Percentiles rank a stretch among this genome's conserved stretches.
phyloP scores from a whole-genome alignment of 1,140 invertebrate genomes.

The Magallana gigas region DNA sequence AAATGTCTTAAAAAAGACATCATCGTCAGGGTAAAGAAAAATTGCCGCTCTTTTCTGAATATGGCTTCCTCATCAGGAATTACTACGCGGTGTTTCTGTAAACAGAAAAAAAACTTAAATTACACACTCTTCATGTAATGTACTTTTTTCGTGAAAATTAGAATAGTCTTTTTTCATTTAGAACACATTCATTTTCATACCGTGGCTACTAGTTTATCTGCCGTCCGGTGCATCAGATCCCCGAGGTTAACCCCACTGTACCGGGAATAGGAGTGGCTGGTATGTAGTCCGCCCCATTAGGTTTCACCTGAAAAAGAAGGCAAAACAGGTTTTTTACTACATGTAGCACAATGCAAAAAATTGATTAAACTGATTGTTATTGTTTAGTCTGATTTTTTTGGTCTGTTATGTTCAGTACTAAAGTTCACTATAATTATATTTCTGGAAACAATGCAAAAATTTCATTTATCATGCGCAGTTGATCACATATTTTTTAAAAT shows the following conservation, averaged over 20 bases:
- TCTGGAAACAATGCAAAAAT: no score
- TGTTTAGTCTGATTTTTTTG: no score
- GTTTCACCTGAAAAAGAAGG: constrained; percentile 64
- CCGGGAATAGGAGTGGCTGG: constrained; percentile 88
- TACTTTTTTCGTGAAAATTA: background rate
- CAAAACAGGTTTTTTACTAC: no score
- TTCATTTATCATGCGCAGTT: no score
- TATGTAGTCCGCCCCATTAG: constrained; percentile 85
- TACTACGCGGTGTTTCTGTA: constrained; percentile 85
- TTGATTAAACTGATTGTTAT: no score
- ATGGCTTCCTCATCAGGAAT: constrained; percentile 84
- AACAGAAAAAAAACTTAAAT: background rate
- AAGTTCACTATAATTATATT: no score
- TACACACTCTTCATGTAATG: background rate
- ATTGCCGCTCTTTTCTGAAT: constrained; percentile 84
- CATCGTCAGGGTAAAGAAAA: constrained; percentile 87
- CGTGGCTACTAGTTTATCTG: constrained; percentile 83
- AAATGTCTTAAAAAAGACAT: constrained; percentile 78
- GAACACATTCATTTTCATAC: background rate
- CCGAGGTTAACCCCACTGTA: constrained; percentile 89
- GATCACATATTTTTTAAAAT: no score
- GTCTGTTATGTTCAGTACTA: no score
- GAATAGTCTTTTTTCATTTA: background rate
- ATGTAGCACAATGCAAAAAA: no score
- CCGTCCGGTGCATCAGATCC: constrained; percentile 88